These are phyloP conservation scores for Proteles cristata DNA, from an alignment of 2,113 vertebrate genomes.

Conservation along the genomic window DNA sequence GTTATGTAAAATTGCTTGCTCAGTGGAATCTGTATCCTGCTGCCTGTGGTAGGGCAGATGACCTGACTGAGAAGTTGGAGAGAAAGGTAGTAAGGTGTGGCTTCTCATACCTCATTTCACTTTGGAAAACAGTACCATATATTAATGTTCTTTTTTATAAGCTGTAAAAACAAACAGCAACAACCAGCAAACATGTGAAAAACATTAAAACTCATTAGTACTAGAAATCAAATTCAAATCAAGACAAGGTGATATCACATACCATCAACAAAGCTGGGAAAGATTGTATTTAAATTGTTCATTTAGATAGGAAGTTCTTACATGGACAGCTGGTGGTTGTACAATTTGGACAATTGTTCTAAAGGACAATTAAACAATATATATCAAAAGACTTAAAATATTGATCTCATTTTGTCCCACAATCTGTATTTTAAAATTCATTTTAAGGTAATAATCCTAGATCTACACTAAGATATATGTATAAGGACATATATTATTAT, in stretches of 20 bases:
- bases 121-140: constrained; percentile 56
- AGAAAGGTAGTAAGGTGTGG: neutral
- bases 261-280: neutral
- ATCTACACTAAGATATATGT: neutral
- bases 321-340: neutral
- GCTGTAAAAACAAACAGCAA: neutral
- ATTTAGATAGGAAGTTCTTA: neutral
- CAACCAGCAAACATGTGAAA: neutral
- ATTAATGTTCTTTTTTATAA: constrained; percentile 53
- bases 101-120: neutral
- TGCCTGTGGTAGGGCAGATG: neutral
- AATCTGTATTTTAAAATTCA: neutral
- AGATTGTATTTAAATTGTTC: neutral
- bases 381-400: neutral
- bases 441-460: neutral
- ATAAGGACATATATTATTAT: neutral
- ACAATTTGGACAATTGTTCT: neutral
- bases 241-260: neutral
- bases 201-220: neutral
- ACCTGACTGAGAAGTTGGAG: neutral
- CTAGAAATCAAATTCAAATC: constrained; percentile 25
- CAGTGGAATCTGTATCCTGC: neutral
- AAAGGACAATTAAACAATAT: neutral
- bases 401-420: neutral
- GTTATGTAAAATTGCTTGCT: neutral